Conservation (phyloP, 2,888 invertebrate genomes). For the Drosophila tripunctata region DNA sequence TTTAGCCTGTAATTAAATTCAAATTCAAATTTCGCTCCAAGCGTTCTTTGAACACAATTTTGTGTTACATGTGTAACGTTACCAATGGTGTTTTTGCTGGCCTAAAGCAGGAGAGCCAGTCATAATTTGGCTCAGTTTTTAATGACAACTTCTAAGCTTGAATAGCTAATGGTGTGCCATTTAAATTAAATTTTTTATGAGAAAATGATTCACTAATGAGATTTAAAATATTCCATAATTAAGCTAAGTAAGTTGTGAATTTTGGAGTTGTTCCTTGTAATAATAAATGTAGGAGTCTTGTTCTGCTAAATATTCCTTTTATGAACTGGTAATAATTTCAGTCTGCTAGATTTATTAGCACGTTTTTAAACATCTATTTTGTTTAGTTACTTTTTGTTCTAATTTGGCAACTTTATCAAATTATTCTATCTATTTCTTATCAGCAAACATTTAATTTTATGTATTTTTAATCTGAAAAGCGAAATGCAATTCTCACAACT, state of each 20-base stretch:
- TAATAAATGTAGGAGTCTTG: neutral
- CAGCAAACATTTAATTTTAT: too few species aligned
- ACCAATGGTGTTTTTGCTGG: neutral
- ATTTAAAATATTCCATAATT: neutral
- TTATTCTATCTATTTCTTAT: too few species aligned
- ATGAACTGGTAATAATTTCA: too few species aligned
- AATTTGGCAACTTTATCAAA: too few species aligned
- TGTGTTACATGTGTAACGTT: neutral
- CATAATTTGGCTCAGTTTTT: neutral
- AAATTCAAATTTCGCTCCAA: slow-evolving; percentile 1
- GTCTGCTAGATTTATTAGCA: too few species aligned
- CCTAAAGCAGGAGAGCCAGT: neutral
- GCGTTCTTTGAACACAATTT: neutral
- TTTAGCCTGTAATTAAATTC: neutral
- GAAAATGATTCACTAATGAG: neutral
- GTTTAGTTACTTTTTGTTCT: too few species aligned
- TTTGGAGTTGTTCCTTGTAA: neutral
- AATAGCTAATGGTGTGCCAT: neutral
- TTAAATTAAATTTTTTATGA: neutral
- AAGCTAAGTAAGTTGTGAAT: neutral
- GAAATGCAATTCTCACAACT: too few species aligned
- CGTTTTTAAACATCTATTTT: too few species aligned
- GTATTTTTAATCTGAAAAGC: too few species aligned
- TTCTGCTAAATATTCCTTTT: too few species aligned
- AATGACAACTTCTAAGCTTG: neutral